These are phyloP conservation scores for Malacoraja senta DNA, from an alignment of 2,797 vertebrate genomes.

Conservation along the genomic window DNA sequence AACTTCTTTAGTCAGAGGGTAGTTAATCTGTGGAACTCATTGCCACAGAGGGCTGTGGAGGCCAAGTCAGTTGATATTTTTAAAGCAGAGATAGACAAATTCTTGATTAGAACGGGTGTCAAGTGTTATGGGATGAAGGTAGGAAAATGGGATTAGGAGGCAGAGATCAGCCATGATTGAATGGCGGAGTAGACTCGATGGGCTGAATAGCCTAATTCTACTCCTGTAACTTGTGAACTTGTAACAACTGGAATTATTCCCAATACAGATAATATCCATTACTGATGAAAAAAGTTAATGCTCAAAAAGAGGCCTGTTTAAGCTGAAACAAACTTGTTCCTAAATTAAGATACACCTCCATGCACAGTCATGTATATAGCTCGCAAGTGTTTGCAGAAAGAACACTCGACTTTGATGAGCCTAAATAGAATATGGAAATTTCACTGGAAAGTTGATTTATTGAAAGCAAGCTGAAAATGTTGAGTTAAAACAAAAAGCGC, in stretches of 20 bases:
- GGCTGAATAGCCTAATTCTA: too few relatives aligned
- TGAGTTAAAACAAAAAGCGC: too few relatives aligned
- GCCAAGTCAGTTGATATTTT: too few relatives aligned
- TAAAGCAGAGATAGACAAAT: too few relatives aligned
- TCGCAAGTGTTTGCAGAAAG: neutral
- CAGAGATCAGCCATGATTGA: too few relatives aligned
- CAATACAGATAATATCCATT: neutral
- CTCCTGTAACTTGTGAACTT: neutral
- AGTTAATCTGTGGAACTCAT: too few relatives aligned
- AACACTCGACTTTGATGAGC: neutral
- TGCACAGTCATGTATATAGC: neutral
- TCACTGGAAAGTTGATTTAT: neutral
- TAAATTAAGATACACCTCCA: neutral
- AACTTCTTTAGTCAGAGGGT: too few relatives aligned
- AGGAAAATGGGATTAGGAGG: too few relatives aligned
- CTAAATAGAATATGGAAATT: neutral
- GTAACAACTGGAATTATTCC: neutral
- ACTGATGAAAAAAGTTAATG: neutral
- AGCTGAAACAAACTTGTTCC: neutral
- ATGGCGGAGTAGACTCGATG: too few relatives aligned
- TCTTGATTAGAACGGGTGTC: too few relatives aligned
- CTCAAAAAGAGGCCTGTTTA: neutral
- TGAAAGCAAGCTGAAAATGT: neutral
- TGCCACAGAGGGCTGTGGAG: too few relatives aligned
- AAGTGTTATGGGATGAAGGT: too few relatives aligned